Conservation (phyloP, 2,888 invertebrate species). For the Clostera curtula region DNA sequence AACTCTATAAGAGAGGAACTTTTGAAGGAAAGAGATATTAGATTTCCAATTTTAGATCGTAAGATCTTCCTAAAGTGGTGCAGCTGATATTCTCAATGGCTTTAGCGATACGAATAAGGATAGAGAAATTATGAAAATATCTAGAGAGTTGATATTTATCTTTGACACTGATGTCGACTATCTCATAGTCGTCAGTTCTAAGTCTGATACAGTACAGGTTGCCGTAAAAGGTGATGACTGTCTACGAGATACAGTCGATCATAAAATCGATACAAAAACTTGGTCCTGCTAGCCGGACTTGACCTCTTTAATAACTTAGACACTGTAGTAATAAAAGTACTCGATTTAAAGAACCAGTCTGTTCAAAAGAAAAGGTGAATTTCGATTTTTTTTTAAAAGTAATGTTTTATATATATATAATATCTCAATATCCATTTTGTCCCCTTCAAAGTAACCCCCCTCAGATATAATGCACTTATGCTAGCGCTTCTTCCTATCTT, state of each 20-base stretch:
- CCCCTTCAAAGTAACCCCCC: too few species aligned
- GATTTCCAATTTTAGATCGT: slow-evolving; percentile 11
- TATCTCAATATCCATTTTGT: too few species aligned
- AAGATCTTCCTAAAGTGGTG: slow-evolving; percentile 12
- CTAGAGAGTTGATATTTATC: slow-evolving; percentile 56
- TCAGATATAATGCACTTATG: too few species aligned
- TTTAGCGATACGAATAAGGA: slow-evolving; percentile 37
- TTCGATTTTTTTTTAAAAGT: too few species aligned
- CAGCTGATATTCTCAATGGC: slow-evolving; percentile 24
- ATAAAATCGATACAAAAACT: slow-evolving; percentile 66
- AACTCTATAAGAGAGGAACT: too few species aligned
- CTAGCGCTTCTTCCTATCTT: too few species aligned
- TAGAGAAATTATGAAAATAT: slow-evolving; percentile 58
- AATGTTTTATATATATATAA: too few species aligned
- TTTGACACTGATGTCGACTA: slow-evolving; percentile 47
- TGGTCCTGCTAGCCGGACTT: slow-evolving; percentile 60
- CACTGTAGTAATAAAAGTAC: slow-evolving; percentile 20
- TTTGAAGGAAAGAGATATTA: slow-evolving; percentile 6
- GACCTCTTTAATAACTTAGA: slow-evolving; percentile 47
- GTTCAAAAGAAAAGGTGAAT: too few species aligned
- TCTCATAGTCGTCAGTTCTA: slow-evolving; percentile 68
- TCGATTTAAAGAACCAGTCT: too few species aligned
- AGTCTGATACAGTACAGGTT: slow-evolving; percentile 48
- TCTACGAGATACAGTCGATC: slow-evolving; percentile 47
- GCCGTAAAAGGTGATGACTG: slow-evolving; percentile 58